Percentiles rank a stretch among this genome's conserved stretches.
Conservation (phyloP, 2,113 vertebrate genomes). For the Calidris pygmaea region DNA sequence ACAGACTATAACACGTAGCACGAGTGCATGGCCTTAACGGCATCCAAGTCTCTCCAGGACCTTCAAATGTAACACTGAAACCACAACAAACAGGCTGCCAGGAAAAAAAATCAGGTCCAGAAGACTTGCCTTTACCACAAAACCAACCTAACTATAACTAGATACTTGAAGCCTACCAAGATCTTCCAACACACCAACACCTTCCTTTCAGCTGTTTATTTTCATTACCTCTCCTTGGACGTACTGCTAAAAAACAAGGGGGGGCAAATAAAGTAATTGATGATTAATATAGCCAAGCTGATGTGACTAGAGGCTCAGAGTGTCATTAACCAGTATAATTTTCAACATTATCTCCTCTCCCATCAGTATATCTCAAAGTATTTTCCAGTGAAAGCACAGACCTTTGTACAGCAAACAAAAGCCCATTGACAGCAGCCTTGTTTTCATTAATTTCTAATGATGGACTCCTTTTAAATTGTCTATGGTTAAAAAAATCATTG, state of each 20-base stretch:
- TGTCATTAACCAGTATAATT: not conserved
- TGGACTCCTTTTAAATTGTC: not conserved
- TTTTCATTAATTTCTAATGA: not conserved
- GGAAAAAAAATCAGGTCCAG: not conserved
- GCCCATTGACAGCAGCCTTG: not conserved
- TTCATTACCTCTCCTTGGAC: not conserved
- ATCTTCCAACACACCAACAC: not conserved
- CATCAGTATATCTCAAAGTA: not conserved
- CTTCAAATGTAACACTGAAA: not conserved
- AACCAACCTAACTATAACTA: not conserved
- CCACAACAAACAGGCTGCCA: not conserved
- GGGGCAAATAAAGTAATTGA: not conserved
- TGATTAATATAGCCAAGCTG: not conserved
- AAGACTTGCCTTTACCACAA: not conserved
- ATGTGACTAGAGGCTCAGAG: not conserved
- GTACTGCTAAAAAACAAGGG: not conserved
- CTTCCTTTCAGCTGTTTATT: not conserved
- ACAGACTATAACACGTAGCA: not conserved
- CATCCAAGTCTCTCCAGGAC: not conserved
- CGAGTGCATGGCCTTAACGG: not conserved
- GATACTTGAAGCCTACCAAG: not conserved
- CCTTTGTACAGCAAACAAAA: not conserved
- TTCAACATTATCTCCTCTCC: not conserved
- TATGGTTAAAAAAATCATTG: not conserved
- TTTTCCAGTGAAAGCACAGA: not conserved